phyloP scores from a whole-genome alignment of 2,797 vertebrate species.

The Hydrophis major region DNA sequence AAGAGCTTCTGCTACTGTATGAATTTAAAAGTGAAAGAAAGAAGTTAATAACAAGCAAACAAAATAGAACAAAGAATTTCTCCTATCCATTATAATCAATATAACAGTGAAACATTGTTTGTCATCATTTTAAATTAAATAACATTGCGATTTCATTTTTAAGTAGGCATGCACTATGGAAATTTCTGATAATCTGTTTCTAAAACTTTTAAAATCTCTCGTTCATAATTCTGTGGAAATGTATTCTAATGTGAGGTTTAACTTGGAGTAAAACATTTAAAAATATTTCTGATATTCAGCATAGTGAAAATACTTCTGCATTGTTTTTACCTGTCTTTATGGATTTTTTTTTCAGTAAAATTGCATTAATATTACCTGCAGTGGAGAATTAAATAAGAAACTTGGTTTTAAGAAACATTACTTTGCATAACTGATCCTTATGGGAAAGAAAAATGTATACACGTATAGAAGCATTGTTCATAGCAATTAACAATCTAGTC shows the following conservation, averaged over 20 bases:
- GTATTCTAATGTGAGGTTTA: neutral
- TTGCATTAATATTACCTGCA: neutral
- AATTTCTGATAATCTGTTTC: neutral
- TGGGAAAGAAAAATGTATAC: neutral
- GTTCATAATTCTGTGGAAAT: neutral
- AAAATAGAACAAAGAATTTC: neutral
- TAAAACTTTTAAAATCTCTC: neutral
- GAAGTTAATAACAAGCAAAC: neutral
- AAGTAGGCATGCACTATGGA: neutral
- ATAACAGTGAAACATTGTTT: neutral
- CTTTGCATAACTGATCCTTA: neutral
- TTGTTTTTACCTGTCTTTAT: neutral
- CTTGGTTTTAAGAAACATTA: neutral
- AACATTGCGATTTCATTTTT: neutral
- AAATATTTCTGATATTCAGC: conserved; percentile 7
- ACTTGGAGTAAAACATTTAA: rapidly evolving
- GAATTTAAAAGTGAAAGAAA: conserved; percentile 32
- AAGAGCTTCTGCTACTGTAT: conserved; percentile 55
- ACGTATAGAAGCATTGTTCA: neutral
- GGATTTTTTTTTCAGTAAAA: neutral
- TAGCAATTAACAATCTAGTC: neutral
- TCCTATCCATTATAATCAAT: neutral
- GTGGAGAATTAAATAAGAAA: neutral
- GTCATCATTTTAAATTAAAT: neutral
- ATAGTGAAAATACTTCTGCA: conserved; percentile 32